Base-by-base conservation (phyloP, 2,113 vertebrate species). In the Platichthys flesus region DNA sequence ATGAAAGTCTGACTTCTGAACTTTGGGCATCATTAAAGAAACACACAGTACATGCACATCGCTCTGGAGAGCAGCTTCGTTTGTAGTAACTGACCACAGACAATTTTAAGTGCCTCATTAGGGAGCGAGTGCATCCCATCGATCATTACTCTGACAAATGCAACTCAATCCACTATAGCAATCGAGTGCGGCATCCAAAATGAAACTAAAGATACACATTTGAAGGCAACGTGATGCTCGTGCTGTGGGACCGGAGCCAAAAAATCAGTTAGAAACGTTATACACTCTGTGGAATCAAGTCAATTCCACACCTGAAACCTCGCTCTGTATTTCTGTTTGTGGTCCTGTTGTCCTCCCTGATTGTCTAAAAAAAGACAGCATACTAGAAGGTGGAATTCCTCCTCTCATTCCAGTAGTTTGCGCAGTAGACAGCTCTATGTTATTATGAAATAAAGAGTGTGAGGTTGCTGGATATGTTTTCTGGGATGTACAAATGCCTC, bases 11-110 rank as follows among this genome's bases (percentile, higher is more conserved):
- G 6, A 31, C 31, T 31, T 62, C 14, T 31, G 15, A 45, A 70
- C 37, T 63, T 70, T 62, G 6, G 62, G 16, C 74, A 72, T 80
- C 65, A 47, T 83, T 78, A 67, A 71, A 76, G 26, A 74, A 70
- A 42, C 13, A 42, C 31, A 37, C 60, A 42, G 60, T 21, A 15
- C 28, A 28, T 55, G 24, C 15, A 40, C 7, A 23, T 21, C 9
- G 15, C 49, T 37, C 66, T 56, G 47, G 42, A 63, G 37, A 74
- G 24, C 21, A 52, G 31, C 71, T 23, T 8, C 52, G 18, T 12
- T n/a, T 13, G 26, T 58, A 20, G 31, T 15, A 55, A 35, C 51
- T 26, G 47, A 85, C 26, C 54, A 45, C 28, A 75, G 67, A 26
- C 23, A 45, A 61, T 3, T n/a, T 12, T 40, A 37, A 75, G 73